Evolutionary conservation across 37 sponge, comb jelly and placozoan species (phyloP), one percentile per base, ranked within the genome.

Genomic region (Oscarella lobularis): DNA sequence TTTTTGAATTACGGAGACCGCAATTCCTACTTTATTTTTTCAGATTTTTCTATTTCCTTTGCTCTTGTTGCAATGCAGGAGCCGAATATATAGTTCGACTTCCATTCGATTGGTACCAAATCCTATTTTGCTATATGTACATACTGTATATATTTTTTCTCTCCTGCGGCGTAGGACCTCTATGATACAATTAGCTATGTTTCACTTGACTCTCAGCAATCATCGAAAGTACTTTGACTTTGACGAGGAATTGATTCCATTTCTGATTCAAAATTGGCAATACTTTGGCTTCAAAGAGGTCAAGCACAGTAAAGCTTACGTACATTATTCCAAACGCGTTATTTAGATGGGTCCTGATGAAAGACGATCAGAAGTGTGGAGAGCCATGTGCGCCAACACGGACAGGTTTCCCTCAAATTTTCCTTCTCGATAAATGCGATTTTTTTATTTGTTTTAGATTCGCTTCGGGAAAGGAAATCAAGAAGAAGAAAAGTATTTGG

Each of bases 181-280:
- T 48, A 20, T 20, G 14, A 48, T 48, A 27, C 60, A 48, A 20
- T 48, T 48, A 20, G 60, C 20, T 20, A 27, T 48, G 20, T 48
- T 48, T 48, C 60, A 48, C 20, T 48, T 48, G 60, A 20, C 20
- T 48, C 60, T 48, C 60, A 20, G 9, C 20, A 9, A 48, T 20
- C 60, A 48, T 27, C 60, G 60, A 48, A 48, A 48, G 60, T 48
- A 48, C 60, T 27, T 48, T 20, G 60, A 48, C 60, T 48, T 48
- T 20, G 60, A 48, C 14, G 14, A 48, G 20, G 60, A 48, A 48
- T 48, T 48, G 60, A 48, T 48, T 9, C 60, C 60, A 48, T 48
- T 48, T 48, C 20, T 48, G 9, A 20, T 27, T 9, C 60, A 48
- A 20, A 9, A 48, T 20, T 27, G 20, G 20, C 14, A 9, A 27